These are phyloP conservation scores for Macrosteles quadrilineatus DNA, from an alignment of 1,140 invertebrate genomes.

Conservation along the genomic window DNA sequence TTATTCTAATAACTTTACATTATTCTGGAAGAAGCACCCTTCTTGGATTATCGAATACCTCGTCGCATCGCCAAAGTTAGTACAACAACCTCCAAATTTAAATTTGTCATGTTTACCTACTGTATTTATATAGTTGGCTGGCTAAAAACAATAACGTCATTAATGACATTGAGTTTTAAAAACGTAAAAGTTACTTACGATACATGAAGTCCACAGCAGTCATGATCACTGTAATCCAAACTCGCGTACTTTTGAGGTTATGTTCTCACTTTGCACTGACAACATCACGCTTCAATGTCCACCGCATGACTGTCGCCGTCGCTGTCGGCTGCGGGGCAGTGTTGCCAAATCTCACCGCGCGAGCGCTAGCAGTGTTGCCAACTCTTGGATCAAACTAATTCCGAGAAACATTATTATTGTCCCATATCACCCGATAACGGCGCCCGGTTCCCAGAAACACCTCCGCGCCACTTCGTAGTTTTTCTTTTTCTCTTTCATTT, in stretches of 20 bases:
- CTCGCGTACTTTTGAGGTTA: neutral
- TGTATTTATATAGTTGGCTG: neutral
- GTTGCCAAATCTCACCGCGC: neutral
- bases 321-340: neutral
- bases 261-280: neutral
- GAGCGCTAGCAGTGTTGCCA: constrained; percentile 3
- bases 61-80: neutral
- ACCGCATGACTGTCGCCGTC: constrained; percentile 4
- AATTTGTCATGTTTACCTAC: neutral
- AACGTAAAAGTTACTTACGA: constrained; percentile 17
- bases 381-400: neutral
- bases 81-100: neutral
- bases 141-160: neutral
- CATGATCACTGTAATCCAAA: neutral
- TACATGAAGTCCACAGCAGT: constrained; percentile 15
- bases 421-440: constrained; percentile 4
- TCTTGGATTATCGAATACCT: neutral
- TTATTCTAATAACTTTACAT: too few species aligned
- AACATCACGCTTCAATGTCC: neutral
- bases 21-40: too few species aligned
- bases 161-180: too few species aligned
- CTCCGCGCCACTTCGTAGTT: too few species aligned
- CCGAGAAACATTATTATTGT: constrained; percentile 9
- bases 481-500: too few species aligned
- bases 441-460: too few species aligned